Evolutionary conservation across 2,113 vertebrate genomes (phyloP), one percentile per base, ranked within the genome.

Genomic region (Albula goreensis): DNA sequence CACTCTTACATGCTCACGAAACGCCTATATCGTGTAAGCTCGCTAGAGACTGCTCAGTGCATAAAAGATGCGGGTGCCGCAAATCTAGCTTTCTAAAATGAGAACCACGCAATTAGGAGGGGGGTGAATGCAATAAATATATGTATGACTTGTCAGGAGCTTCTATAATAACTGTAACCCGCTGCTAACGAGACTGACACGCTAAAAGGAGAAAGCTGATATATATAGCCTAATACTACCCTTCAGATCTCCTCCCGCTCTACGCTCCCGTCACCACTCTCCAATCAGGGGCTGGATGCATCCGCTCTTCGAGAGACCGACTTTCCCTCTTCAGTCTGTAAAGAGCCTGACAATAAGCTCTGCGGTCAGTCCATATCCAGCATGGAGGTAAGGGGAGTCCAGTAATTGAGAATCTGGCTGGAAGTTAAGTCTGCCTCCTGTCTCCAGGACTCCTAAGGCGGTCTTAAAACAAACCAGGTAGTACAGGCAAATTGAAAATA

Each of bases 241-340:
- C 41, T 49, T 89, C 88, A 83, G 31, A 78, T n/a, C 22, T 83
- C 87, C 31, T 50, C 19, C n/a, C 25, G 50, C 17, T 25, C 41
- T 15, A 74, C 48, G 81, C 81, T 70, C 82, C 63, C 86, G 82
- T 60, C 49, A 48, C n/a, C 63, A 91, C 74, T 51, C 49, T 31
- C 11, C 12, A 49, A 19, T 1, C 84, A 94, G 89, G 88, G 94
- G 93, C 92, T 53, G 77, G 53, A 91, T 92, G 89, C 91, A 94
- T 93, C 93, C 93, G 91, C 92, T 91, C 92, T 92, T 92, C 94
- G 92, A 92, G 77, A 77, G 56, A 74, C 77, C 19, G 78, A 80
- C 79, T 83, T 80, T 86, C 50, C 82, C 90, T 92, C 91, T 91
- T 88, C 93, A 92, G 93, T 92, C 93, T 93, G 8, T 56, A 41